Conservation (phyloP, 2,113 vertebrate genomes). For the Lophochroa leadbeateri region DNA sequence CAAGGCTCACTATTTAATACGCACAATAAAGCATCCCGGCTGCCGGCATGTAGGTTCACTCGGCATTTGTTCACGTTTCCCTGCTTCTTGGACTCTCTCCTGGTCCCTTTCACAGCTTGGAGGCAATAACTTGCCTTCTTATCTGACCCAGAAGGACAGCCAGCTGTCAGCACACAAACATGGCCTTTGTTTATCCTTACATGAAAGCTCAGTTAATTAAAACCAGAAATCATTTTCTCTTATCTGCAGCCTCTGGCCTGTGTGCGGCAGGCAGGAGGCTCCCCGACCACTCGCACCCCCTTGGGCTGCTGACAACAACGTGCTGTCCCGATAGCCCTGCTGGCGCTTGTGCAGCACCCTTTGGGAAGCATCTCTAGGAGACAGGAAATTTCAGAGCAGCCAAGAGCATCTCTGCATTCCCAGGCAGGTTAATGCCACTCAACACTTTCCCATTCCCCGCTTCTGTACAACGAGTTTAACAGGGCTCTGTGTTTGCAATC, state of each 20-base stretch:
- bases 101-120: constrained; percentile 22
- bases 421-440: not conserved
- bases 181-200: constrained; percentile 58
- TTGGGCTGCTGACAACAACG: not conserved
- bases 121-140: constrained; percentile 54
- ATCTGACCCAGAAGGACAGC: constrained; percentile 65
- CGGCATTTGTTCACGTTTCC: not conserved
- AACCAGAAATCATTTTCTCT: constrained; percentile 42
- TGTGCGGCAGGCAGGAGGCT: not conserved
- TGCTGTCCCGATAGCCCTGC: not conserved
- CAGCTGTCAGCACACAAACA: constrained; percentile 61
- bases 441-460: fast-evolving
- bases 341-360: not conserved
- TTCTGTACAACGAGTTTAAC: fast-evolving
- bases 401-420: not conserved
- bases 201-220: constrained; percentile 61
- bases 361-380: fast-evolving
- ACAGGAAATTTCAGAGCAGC: not conserved
- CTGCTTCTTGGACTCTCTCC: constrained; percentile 2
- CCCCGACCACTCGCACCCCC: not conserved
- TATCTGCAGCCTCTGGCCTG: constrained; percentile 54
- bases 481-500: not conserved
- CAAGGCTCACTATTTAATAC: not conserved
- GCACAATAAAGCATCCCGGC: not conserved
- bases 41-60: not conserved